Conservation (phyloP, 2,888 invertebrate genomes). For the Petrolisthes manimaculis region DNA sequence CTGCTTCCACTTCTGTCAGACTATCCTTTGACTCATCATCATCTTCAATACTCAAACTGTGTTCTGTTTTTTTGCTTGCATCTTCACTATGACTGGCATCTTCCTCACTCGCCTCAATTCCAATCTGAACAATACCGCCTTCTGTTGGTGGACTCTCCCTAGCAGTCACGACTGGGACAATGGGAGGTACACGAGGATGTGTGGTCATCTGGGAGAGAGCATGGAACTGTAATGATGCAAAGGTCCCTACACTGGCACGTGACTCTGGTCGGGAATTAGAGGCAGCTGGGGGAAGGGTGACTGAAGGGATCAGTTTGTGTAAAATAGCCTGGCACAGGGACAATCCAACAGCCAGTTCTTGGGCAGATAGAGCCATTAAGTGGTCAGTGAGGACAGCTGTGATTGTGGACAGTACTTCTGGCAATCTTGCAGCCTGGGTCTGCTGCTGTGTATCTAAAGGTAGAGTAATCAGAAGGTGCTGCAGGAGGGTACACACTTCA, state of each 20-base stretch:
- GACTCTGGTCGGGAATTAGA: slow-evolving; percentile 51
- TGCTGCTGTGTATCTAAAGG: slow-evolving; percentile 66
- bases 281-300: slow-evolving; percentile 50
- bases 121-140: slow-evolving; percentile 59
- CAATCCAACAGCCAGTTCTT: slow-evolving; percentile 54
- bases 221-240: slow-evolving; percentile 50
- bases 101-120: slow-evolving; percentile 59
- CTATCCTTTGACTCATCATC: slow-evolving; percentile 25
- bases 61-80: slow-evolving; percentile 8
- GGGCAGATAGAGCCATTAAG: slow-evolving; percentile 42
- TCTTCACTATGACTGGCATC: slow-evolving; percentile 30
- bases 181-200: slow-evolving; percentile 5
- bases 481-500: slow-evolving; percentile 65
- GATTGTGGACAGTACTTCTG: slow-evolving; percentile 58
- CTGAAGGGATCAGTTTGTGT: slow-evolving; percentile 61
- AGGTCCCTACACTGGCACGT: slow-evolving; percentile 51
- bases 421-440: slow-evolving; percentile 53
- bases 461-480: slow-evolving; percentile 64
- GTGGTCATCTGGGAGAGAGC: slow-evolving; percentile 37
- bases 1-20: slow-evolving; percentile 45
- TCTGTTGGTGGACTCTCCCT: slow-evolving; percentile 54
- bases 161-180: slow-evolving; percentile 41
- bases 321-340: slow-evolving; percentile 58
- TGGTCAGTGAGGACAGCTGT: slow-evolving; percentile 60
- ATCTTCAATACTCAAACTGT: slow-evolving; percentile 25